Evolutionary conservation across 2,797 vertebrate genomes (phyloP).

Genomic region (Sebastes kiyomatsui): DNA sequence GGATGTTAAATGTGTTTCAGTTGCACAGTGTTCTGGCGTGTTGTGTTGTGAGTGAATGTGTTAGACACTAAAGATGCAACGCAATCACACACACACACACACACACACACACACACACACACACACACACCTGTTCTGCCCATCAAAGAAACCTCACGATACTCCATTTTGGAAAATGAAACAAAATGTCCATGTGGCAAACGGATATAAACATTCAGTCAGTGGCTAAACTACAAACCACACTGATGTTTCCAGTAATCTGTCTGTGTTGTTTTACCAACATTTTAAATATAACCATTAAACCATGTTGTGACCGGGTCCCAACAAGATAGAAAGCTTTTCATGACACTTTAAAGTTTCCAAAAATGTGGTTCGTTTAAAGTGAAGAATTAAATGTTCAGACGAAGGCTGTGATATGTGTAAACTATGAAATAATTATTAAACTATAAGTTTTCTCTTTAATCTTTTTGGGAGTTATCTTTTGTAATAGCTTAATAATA

Average conservation of each 20-base stretch:
- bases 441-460: not conserved
- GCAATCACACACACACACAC: slow-evolving; percentile 36
- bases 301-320: not conserved
- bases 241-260: not conserved
- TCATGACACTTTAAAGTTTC: not conserved
- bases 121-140: slow-evolving; percentile 44
- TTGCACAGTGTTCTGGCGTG: not conserved
- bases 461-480: not conserved
- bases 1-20: not conserved
- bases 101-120: slow-evolving; percentile 24
- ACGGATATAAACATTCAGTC: not conserved
- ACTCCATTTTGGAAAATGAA: slow-evolving; percentile 24
- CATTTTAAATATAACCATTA: not conserved
- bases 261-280: not conserved
- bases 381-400: too few species aligned
- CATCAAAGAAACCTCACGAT: slow-evolving; percentile 32
- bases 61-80: slow-evolving; percentile 33
- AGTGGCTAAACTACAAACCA: not conserved
- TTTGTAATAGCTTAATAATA: not conserved
- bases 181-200: not conserved
- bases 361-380: not conserved
- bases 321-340: not conserved
- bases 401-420: too few species aligned
- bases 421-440: too few species aligned
- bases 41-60: slow-evolving; percentile 8